Conservation (phyloP, 2,797 vertebrate species). For the Sarcoramphus papa region DNA sequence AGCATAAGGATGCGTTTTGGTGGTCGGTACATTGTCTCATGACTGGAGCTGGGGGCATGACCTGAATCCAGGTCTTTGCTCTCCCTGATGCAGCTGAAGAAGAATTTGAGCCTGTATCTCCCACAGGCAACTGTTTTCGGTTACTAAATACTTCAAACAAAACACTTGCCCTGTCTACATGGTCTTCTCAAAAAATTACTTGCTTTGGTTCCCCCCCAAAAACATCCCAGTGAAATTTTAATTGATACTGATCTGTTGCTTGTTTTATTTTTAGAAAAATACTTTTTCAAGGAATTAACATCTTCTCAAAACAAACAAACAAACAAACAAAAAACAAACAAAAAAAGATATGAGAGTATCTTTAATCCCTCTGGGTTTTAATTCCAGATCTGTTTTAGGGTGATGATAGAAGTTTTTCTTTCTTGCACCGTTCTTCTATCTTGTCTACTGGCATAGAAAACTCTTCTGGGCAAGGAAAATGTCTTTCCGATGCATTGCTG, state of each 20-base stretch:
- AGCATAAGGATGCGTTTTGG: background rate
- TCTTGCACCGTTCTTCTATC: background rate
- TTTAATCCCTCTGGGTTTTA: background rate
- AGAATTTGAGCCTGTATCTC: background rate
- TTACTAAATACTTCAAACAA: background rate
- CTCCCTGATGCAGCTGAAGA: background rate
- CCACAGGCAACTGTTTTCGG: background rate
- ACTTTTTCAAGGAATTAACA: background rate
- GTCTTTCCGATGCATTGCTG: fast-evolving
- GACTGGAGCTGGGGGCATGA: background rate
- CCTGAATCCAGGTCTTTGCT: background rate
- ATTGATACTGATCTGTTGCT: background rate
- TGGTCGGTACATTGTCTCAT: background rate
- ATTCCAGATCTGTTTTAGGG: background rate
- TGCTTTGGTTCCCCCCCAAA: background rate
- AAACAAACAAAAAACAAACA: background rate
- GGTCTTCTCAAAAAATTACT: background rate
- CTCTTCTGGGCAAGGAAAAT: background rate
- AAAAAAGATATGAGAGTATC: too few relatives aligned
- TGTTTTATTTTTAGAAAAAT: background rate
- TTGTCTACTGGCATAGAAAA: background rate
- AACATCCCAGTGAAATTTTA: background rate
- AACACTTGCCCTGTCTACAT: background rate
- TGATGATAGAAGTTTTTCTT: background rate
- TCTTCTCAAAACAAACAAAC: background rate